Base-by-base conservation (phyloP, 1,140 invertebrate species). In the Phthorimaea operculella region DNA sequence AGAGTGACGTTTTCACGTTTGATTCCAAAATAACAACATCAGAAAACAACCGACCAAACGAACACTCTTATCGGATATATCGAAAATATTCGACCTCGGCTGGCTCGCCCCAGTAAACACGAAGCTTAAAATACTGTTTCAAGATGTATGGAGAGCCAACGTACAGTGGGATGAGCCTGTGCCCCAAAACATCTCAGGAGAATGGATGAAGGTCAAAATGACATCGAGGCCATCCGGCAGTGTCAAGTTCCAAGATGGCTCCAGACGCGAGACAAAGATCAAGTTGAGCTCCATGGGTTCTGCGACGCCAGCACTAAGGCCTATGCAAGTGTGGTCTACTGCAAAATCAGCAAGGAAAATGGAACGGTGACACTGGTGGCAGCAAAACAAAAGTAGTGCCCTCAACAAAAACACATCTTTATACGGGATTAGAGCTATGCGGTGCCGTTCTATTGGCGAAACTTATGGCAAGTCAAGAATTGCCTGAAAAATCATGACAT, bases 51-150 rank as follows among this genome's bases (percentile, higher is more conserved):
- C 16, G 21, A 12, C 51, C 21, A 7, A 42, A 15, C 11, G 39
- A 9, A 42, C 9, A 42, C 8, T 42, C 11, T 42, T 42, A 15
- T 42, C 39, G 9, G 39, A 60, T 0, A 72, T 78, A 1, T 67
- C 69, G 4, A 69, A 66, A 14, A 59, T 87, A 21, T 87, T 75
- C 60, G 83, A 86, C 0, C 33, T 86, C 6, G 78, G 82, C 0
- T 76, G 74, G 62, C 16, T 85, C 0, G 58, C 71, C 0, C 76
- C 83, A 4, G 49, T 79, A 6, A 63, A 68, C 3, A 63, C 72
- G 1, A 57, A 51, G 18, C 64, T 74, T 1, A 87, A 87, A 64
- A 39, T 79, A 42, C 57, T 21, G 17, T 83, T 17, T 84, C 77
- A 28, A 28, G 21, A 28, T 2, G 21, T 28, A 28, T 28, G 21